Base-by-base conservation (phyloP, 2,888 invertebrate genomes). In the Chouioia cunea region DNA sequence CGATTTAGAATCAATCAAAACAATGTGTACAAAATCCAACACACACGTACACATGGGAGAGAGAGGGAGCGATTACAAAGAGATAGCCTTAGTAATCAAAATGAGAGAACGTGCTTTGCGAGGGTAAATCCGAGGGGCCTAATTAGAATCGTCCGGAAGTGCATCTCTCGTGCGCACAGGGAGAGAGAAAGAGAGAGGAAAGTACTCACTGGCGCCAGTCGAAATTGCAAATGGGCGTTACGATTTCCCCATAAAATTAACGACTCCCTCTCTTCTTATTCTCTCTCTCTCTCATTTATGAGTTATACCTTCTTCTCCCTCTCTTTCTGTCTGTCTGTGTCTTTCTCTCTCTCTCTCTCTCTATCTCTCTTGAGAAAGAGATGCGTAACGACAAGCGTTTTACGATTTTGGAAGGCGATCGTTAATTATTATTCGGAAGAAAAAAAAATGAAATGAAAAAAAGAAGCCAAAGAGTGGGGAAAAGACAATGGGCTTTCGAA, bases 161-260 rank as follows among this genome's bases (percentile, higher is more conserved):
- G 36, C 36, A 36, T 36, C 10, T 36, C 36, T 6, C 6, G 1
- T 10, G 6, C 36, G 12, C 36, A 36, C 36, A 10, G 12, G 6
- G 10, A 6, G 6, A 12, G 10, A 1, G 6, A 12, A 12, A 3
- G 6, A 36, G 36, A 8, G 36, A 36, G 36, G 36, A 36, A 36
- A 36, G 36, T 36, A 36, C 36, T 36, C 6, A 12, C 36, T 36
- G 36, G 36, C 36, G 36, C 36, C 36, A 36, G 36, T 36, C 36
- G 36, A 36, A 36, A 36, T 36, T 36, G 36, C 36, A 36, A 36
- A 36, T 36, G 36, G 36, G 36, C 36, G 36, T 36, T 36, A 77
- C 78, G 82, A 82, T 84, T 83, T 82, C 6, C 80, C 82, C 81
- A 76, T 81, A 78, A 82, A 85, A 85, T 84, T 84, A 83, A 85